These are phyloP conservation scores for Dinocampus coccinellae DNA, from an alignment of 2,888 invertebrate species.

Conservation along the genomic window DNA sequence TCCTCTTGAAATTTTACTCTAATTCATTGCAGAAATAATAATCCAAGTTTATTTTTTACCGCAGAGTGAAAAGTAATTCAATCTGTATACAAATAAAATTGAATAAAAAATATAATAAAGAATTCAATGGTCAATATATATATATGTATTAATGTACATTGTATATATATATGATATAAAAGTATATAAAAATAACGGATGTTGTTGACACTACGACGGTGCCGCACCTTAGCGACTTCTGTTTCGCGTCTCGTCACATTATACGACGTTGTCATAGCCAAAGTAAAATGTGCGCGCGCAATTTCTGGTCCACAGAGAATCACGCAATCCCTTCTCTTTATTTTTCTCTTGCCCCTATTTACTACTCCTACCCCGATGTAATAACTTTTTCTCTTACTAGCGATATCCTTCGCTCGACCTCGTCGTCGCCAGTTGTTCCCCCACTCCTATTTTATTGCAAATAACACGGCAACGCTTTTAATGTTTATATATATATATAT, in stretches of 20 bases:
- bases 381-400: not conserved
- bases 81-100: too few species aligned
- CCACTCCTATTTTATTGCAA: constrained; percentile 23
- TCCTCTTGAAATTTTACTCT: too few species aligned
- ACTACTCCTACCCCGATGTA: not conserved
- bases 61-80: too few species aligned
- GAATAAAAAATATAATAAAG: too few species aligned
- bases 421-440: constrained; percentile 18
- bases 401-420: constrained; percentile 24
- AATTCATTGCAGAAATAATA: too few species aligned
- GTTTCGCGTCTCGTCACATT: constrained; percentile 17
- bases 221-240: constrained; percentile 35
- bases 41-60: too few species aligned
- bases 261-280: constrained; percentile 12
- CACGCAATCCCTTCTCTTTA: not conserved
- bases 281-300: constrained; percentile 30
- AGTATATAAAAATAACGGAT: not conserved
- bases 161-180: not conserved
- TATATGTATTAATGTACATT: not conserved
- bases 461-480: constrained; percentile 7
- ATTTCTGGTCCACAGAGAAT: constrained; percentile 21
- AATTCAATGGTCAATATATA: too few species aligned
- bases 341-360: constrained; percentile 17
- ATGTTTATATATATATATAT: not conserved
- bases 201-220: constrained; percentile 14